These are phyloP conservation scores for Platanista minor DNA, from an alignment of 2,113 vertebrate genomes.

Conservation along the genomic window DNA sequence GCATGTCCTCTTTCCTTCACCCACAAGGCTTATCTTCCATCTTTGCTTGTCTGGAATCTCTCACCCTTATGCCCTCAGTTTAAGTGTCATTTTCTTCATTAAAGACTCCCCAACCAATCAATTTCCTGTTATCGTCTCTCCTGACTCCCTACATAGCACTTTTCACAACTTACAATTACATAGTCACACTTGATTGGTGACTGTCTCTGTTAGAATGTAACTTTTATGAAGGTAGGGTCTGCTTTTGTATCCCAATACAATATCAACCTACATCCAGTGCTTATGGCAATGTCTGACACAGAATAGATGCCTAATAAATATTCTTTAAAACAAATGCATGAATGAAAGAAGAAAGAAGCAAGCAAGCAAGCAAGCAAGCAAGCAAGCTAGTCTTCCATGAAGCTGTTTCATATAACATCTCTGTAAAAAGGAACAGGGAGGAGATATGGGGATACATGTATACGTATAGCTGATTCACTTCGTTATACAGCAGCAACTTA, in stretches of 20 bases:
- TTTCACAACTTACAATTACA: not conserved
- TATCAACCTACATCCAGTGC: not conserved
- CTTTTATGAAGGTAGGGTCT: not conserved
- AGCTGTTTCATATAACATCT: constrained; percentile 10
- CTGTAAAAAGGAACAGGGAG: constrained; percentile 33
- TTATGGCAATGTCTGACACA: not conserved
- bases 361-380: not conserved
- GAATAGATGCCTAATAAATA: not conserved
- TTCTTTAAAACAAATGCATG: not conserved
- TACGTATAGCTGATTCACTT: too few relatives aligned
- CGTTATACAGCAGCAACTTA: too few relatives aligned
- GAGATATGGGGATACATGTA: too few relatives aligned
- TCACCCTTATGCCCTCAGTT: not conserved
- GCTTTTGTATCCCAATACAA: not conserved
- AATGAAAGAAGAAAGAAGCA: not conserved
- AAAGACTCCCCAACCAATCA: not conserved
- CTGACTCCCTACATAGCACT: not conserved
- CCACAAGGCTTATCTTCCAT: not conserved
- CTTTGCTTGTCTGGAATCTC: not conserved
- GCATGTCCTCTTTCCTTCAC: not conserved
- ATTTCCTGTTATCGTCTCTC: not conserved
- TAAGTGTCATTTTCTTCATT: not conserved
- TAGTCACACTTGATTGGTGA: not conserved
- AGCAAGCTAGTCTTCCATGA: not conserved
- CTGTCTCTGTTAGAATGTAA: not conserved